phyloP scores from a whole-genome alignment of 2,113 vertebrate genomes.

The Tiliqua scincoides region DNA sequence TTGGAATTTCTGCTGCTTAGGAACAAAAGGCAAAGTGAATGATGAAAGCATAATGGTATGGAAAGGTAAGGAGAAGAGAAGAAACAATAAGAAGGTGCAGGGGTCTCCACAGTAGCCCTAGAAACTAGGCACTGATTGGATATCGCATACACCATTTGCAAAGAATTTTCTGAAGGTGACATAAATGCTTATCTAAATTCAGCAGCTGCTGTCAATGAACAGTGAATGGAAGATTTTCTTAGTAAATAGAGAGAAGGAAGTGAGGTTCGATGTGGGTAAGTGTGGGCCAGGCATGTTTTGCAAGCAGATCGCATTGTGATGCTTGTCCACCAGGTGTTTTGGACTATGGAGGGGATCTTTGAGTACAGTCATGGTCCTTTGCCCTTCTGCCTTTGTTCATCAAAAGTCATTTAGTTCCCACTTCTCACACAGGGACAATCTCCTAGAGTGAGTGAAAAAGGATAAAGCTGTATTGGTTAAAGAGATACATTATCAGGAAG shows the following conservation, averaged over 20 bases:
- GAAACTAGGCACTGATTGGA: background rate
- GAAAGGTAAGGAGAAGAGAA: background rate
- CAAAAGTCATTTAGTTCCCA: slow-evolving; percentile 49
- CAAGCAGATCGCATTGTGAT: slow-evolving; percentile 32
- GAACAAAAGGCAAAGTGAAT: background rate
- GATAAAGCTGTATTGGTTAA: slow-evolving; percentile 65
- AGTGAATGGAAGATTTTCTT: background rate
- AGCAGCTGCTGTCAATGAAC: background rate
- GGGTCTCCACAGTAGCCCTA: background rate
- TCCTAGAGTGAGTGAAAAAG: slow-evolving; percentile 49
- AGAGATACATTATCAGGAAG: slow-evolving; percentile 60
- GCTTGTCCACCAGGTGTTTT: slow-evolving; percentile 42
- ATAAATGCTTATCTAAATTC: background rate
- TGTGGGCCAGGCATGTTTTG: slow-evolving; percentile 1
- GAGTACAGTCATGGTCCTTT: slow-evolving; percentile 45
- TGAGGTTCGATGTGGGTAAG: background rate
- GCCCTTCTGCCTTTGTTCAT: slow-evolving; percentile 38
- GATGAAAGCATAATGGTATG: background rate
- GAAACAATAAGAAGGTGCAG: background rate
- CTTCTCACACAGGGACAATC: slow-evolving; percentile 49
- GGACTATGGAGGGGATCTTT: slow-evolving; percentile 9
- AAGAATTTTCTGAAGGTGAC: background rate
- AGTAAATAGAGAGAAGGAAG: background rate
- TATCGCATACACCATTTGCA: background rate
- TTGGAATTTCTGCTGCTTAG: background rate